phyloP scores from a whole-genome alignment of 2,888 invertebrate genomes.

The Aelia acuminata region DNA sequence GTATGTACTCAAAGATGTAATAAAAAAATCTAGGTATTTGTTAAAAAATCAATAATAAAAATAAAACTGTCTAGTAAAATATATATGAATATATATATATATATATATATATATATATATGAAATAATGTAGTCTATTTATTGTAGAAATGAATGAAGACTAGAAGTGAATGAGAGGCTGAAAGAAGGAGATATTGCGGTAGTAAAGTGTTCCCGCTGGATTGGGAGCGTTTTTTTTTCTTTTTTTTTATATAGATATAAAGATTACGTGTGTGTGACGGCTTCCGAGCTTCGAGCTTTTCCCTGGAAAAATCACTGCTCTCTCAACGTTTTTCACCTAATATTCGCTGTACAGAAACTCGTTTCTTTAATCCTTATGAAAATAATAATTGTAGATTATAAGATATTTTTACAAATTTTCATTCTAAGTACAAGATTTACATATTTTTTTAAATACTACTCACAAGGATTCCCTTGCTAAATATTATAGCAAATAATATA shows the following conservation, averaged over 20 bases:
- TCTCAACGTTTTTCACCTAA: not conserved
- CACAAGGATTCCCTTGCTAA: no score
- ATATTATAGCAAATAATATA: no score
- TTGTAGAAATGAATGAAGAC: not conserved
- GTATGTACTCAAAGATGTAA: no score
- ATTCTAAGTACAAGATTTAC: not conserved
- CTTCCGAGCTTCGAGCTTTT: slow-evolving; percentile 46
- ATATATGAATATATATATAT: no score
- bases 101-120: no score
- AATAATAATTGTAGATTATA: not conserved
- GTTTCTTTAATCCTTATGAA: not conserved
- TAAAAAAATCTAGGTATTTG: no score
- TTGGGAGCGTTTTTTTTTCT: not conserved
- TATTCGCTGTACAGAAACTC: not conserved
- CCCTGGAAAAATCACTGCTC: slow-evolving; percentile 29
- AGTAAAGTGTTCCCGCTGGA: not conserved
- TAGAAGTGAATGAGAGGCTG: not conserved
- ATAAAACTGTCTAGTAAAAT: no score
- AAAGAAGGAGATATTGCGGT: not conserved
- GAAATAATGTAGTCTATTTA: no score
- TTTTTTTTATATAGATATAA: slow-evolving; percentile 32
- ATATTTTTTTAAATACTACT: no score
- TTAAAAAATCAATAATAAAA: no score
- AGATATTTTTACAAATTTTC: not conserved
- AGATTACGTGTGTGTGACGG: slow-evolving; percentile 48